phyloP scores from a whole-genome alignment of 2,797 vertebrate genomes.

The Malurus splendens region DNA sequence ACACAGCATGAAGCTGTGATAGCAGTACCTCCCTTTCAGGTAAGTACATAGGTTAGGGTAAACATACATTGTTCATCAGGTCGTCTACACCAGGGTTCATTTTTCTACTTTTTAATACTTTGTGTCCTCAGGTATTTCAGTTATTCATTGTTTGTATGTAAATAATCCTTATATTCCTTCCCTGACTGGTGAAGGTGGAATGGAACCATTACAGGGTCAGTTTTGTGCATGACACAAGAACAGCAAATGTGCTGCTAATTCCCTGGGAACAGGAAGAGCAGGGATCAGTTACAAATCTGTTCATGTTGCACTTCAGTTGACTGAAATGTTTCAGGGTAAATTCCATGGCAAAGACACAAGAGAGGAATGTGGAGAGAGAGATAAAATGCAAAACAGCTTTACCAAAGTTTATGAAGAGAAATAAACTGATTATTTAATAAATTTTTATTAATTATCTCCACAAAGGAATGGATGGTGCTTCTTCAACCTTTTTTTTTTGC shows the following conservation, averaged over 20 bases:
- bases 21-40: not conserved
- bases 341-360: not conserved
- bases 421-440: not conserved
- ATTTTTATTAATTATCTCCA: not conserved
- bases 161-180: not conserved
- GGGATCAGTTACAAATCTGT: not conserved
- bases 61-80: not conserved
- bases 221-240: not conserved
- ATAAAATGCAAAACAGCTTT: not conserved
- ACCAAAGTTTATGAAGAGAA: not conserved
- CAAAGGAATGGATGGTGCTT: not conserved
- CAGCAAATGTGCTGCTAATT: not conserved
- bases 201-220: not conserved
- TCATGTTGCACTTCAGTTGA: not conserved
- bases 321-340: not conserved
- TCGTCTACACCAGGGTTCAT: not conserved
- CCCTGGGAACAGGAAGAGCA: not conserved
- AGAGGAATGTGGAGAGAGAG: not conserved
- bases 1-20: not conserved
- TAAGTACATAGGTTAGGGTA: not conserved
- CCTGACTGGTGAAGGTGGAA: not conserved
- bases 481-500: not conserved
- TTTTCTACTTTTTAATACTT: not conserved
- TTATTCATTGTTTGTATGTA: rapidly evolving
- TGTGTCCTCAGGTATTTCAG: not conserved